Percentiles rank a stretch among this genome's conserved stretches.
Evolutionary conservation across 1,140 invertebrate species (phyloP).

Genomic region (Anadara kagoshimensis): DNA sequence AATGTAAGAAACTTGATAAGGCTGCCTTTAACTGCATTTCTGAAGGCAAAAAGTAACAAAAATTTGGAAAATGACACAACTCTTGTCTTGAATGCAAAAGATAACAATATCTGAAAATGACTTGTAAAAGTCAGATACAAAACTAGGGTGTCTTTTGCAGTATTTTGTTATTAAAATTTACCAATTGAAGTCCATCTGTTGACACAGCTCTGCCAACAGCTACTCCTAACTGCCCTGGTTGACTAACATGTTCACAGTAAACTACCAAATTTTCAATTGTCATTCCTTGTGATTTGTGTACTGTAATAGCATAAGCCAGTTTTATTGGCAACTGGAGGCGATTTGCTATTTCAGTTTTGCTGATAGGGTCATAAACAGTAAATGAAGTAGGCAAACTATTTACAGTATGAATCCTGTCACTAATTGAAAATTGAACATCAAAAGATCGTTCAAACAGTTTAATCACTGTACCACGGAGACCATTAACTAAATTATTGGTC

Average conservation of each 20-base stretch:
- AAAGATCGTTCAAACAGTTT: slow-evolving; percentile 9
- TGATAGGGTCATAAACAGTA: slow-evolving; percentile 14
- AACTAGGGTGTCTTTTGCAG: neutral
- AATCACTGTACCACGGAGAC: slow-evolving; percentile 24
- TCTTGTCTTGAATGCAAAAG: too few relatives aligned
- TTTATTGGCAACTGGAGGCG: slow-evolving; percentile 21
- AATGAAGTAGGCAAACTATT: too few relatives aligned
- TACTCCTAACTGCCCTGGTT: slow-evolving; percentile 34
- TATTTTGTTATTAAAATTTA: slow-evolving; percentile 20
- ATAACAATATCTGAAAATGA: too few relatives aligned
- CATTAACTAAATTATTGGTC: slow-evolving; percentile 26
- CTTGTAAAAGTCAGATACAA: slow-evolving; percentile 35
- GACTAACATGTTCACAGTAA: slow-evolving; percentile 25
- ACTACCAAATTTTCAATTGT: slow-evolving; percentile 26
- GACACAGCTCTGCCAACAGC: slow-evolving; percentile 23
- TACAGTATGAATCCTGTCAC: neutral
- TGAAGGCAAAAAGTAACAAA: too few relatives aligned
- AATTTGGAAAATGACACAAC: too few relatives aligned
- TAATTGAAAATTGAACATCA: slow-evolving; percentile 27
- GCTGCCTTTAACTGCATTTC: too few relatives aligned
- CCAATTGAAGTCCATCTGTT: slow-evolving; percentile 19
- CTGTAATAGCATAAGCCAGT: slow-evolving; percentile 21
- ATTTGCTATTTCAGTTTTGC: slow-evolving; percentile 21
- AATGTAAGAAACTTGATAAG: too few relatives aligned
- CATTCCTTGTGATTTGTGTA: slow-evolving; percentile 21